Evolutionary conservation across 2,113 vertebrate species (phyloP).

Genomic region (Scolopax mira): DNA sequence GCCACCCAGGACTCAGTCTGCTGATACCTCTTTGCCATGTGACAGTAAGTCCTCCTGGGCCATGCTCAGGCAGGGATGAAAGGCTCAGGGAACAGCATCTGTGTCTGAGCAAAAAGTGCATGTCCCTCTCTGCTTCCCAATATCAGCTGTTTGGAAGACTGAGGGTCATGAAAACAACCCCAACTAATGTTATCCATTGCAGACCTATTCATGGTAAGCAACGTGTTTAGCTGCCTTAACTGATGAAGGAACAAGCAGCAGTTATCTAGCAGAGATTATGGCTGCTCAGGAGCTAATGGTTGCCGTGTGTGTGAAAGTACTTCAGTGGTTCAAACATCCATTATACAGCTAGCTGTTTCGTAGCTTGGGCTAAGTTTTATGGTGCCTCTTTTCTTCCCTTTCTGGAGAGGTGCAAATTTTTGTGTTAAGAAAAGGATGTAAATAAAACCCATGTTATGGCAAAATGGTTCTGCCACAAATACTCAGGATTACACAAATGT

Average conservation of each 20-base stretch:
- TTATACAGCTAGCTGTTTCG: not conserved
- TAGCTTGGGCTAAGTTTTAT: not conserved
- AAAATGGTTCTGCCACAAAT: not conserved
- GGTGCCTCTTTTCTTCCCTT: not conserved
- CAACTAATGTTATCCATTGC: not conserved
- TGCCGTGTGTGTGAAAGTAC: not conserved
- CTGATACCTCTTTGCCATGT: not conserved
- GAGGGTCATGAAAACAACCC: not conserved
- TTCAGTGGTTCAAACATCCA: not conserved
- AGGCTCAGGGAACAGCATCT: not conserved
- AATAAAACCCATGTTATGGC: not conserved
- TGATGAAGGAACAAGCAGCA: no score
- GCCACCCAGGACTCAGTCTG: not conserved
- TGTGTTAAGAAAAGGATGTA: not conserved
- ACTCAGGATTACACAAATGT: not conserved
- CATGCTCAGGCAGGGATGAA: not conserved
- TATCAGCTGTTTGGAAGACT: not conserved
- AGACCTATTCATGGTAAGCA: not conserved
- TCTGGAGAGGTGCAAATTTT: not conserved
- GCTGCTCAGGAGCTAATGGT: not conserved
- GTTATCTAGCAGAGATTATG: not conserved
- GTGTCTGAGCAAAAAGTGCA: fast-evolving
- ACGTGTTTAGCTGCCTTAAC: not conserved
- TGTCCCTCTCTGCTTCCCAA: not conserved
- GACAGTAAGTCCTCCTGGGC: not conserved